Conservation (phyloP, 2,797 vertebrate genomes). For the Columba guinea region DNA sequence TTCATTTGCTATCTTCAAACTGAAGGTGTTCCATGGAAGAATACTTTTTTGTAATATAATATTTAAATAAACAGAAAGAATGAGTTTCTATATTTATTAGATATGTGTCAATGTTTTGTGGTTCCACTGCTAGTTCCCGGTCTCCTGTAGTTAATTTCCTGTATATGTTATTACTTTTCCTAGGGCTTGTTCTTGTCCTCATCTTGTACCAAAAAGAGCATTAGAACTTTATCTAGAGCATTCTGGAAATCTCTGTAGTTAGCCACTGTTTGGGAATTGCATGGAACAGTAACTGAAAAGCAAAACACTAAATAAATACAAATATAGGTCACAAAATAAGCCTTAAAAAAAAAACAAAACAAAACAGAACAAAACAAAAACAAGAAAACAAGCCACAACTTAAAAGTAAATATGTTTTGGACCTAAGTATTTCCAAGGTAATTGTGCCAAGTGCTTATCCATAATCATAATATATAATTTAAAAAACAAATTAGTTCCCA, state of each 20-base stretch:
- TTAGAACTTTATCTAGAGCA: neutral
- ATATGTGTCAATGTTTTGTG: neutral
- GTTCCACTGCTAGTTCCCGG: neutral
- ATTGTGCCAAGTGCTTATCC: neutral
- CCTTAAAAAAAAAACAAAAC: too few relatives aligned
- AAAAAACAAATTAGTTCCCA: neutral
- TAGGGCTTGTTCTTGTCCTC: neutral
- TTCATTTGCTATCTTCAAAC: neutral
- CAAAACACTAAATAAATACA: neutral
- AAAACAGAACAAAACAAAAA: too few relatives aligned
- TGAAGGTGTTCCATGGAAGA: neutral
- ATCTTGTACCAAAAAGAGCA: neutral
- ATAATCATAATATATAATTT: neutral
- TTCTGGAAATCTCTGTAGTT: neutral
- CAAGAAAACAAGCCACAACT: neutral
- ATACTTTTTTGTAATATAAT: neutral
- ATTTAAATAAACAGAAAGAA: neutral
- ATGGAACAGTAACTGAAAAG: neutral
- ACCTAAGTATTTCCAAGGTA: neutral
- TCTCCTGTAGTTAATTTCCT: neutral
- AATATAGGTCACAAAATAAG: neutral
- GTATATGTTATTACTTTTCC: neutral
- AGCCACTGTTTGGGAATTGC: neutral
- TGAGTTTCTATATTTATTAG: neutral
- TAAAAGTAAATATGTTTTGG: neutral